phyloP scores from a whole-genome alignment of 2,888 invertebrate species.

The Aspidiotus destructor region DNA sequence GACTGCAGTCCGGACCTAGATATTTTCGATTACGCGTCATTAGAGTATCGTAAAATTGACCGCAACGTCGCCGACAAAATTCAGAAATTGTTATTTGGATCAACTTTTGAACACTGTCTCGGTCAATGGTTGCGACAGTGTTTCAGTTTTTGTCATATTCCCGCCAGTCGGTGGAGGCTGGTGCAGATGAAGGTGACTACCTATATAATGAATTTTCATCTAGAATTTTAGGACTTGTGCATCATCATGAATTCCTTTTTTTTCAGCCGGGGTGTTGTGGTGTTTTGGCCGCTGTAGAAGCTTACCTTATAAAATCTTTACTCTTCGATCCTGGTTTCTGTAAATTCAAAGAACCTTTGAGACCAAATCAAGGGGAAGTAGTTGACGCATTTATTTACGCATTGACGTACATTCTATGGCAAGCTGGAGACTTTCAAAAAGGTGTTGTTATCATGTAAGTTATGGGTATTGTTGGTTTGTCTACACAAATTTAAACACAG shows the following conservation, averaged over 20 bases:
- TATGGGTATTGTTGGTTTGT: not conserved
- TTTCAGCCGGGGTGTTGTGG: constrained; percentile 47
- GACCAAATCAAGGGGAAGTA: constrained; percentile 23
- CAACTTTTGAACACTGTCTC: constrained; percentile 3
- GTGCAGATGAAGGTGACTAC: constrained; percentile 25
- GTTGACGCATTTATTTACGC: constrained; percentile 24
- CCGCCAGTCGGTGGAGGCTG: constrained; percentile 19
- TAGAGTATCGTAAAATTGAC: constrained; percentile 13
- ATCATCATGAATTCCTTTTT: not conserved
- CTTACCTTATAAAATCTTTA: constrained; percentile 44
- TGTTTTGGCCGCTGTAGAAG: constrained; percentile 47
- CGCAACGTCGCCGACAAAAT: not conserved
- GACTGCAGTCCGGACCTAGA: constrained; percentile 12
- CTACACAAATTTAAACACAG: not conserved
- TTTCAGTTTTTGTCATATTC: constrained; percentile 26
- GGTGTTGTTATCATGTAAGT: constrained; percentile 23
- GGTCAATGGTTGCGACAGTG: constrained; percentile 23
- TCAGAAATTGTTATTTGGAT: constrained; percentile 16
- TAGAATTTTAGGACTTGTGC: not conserved
- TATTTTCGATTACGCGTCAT: not conserved
- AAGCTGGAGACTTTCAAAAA: constrained; percentile 28
- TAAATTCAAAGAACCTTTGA: constrained; percentile 28
- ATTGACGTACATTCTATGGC: constrained; percentile 29
- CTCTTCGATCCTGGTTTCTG: constrained; percentile 40
- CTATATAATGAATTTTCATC: not conserved